Conservation (phyloP, 37 sponge, comb jelly and placozoan genomes). For the Ianthella basta region DNA sequence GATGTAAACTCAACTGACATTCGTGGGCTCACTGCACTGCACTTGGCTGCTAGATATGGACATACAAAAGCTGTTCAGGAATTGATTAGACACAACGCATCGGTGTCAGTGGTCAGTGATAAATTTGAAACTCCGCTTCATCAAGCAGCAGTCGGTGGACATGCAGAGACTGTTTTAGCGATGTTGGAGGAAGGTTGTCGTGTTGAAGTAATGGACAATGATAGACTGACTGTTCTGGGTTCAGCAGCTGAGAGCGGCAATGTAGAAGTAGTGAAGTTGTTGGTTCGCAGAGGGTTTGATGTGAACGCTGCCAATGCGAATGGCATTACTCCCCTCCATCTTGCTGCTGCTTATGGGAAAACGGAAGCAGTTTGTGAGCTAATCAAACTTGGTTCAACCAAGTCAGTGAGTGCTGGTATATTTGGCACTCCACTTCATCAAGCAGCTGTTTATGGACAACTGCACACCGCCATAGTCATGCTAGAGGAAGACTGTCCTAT, state of each 20-base stretch:
- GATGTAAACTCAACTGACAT: not conserved
- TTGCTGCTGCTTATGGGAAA: not conserved
- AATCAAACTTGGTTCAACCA: not conserved
- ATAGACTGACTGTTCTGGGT: not conserved
- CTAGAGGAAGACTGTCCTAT: slow-evolving; percentile 9
- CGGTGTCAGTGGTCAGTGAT: not conserved
- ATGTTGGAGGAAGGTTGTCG: not conserved
- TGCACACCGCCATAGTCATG: not conserved
- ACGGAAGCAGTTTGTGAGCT: not conserved
- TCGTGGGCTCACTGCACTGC: not conserved
- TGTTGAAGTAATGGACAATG: not conserved
- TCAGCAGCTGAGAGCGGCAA: not conserved
- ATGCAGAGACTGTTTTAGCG: not conserved
- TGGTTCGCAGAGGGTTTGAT: not conserved
- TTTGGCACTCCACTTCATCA: slow-evolving; percentile 27
- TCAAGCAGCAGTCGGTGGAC: not conserved
- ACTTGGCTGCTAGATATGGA: not conserved
- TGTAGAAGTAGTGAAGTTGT: not conserved
- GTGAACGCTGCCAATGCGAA: not conserved
- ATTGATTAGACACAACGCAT: not conserved
- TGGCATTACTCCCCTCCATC: slow-evolving; percentile 7
- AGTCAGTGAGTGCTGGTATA: not conserved
- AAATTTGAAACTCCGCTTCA: slow-evolving; percentile 8
- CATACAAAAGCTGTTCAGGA: not conserved
- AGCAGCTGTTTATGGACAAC: not conserved